Evolutionary conservation across 2,888 invertebrate species (phyloP), one percentile per base, ranked within the genome.

Genomic region (Spodoptera exigua): DNA sequence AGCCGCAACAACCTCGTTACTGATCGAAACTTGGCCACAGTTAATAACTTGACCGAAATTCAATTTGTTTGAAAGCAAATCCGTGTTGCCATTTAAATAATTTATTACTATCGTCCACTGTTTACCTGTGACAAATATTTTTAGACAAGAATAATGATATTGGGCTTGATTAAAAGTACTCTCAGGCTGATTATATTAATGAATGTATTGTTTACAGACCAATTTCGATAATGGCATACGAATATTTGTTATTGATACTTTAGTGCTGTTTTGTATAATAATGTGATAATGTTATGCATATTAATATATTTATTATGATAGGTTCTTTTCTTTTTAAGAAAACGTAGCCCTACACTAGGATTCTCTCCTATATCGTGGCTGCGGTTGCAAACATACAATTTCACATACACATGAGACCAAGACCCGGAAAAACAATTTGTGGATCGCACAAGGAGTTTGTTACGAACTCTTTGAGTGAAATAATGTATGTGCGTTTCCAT

Each of bases 31-130:
- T 39, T 55, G n/a, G 44, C 65, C 41, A 37, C 35, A 43, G 18
- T 44, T 47, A 65, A 72, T 68, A 74, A 59, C 66, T 64, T 73
- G 70, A 68, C 71, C 72, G 47, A 69, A 76, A 76, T 76, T 56
- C 72, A 79, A 82, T 81, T 79, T 74, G 65, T 76, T 67, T 80
- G 68, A 82, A 83, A 84, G 81, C 76, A 60, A 81, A 76, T 70
- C 67, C 76, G 45, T 81, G 81, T 81, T 70, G 69, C 71, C 71
- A 76, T 70, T 68, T 68, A 65, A 79, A 78, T 78, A 71, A 80
- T 79, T 78, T 46, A 79, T 63, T 67, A 58, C 10, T 54, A 37
- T 56, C 34, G 40, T 61, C 48, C 51, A 54, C 14, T 61, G 52
- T 72, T 70, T 59, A 41, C 46, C 39, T 49, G 51, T 21, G 44